Conservation (phyloP, 2,888 invertebrate genomes). For the Ennomos erosarius region DNA sequence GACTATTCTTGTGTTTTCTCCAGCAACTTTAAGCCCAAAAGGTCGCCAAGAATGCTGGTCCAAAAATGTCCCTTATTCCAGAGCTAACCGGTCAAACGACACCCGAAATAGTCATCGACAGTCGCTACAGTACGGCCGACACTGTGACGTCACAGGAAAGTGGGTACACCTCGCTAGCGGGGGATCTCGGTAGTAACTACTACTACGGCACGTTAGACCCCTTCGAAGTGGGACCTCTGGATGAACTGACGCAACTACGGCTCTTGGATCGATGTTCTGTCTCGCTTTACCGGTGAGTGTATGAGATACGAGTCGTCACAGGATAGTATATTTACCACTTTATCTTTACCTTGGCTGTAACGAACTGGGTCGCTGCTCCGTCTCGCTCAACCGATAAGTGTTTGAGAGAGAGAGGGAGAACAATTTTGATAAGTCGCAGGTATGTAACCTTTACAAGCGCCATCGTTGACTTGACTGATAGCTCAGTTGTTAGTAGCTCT, state of each 20-base stretch:
- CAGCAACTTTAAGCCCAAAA: too few species aligned
- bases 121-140: slow-evolving; percentile 50
- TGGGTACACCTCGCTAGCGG: slow-evolving; percentile 51
- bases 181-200: neutral
- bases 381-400: neutral
- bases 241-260: slow-evolving; percentile 75
- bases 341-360: neutral
- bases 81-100: slow-evolving; percentile 45
- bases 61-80: slow-evolving; percentile 8
- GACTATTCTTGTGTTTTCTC: too few species aligned
- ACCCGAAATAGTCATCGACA: slow-evolving; percentile 57
- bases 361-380: slow-evolving; percentile 39
- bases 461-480: too few species aligned
- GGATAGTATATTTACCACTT: too few species aligned
- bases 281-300: slow-evolving; percentile 75
- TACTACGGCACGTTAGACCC: slow-evolving; percentile 58
- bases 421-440: too few species aligned
- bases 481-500: too few species aligned
- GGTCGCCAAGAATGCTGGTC: too few species aligned
- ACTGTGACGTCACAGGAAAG: slow-evolving; percentile 57
- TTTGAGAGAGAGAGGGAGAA: too few species aligned
- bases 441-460: too few species aligned
- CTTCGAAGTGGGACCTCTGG: slow-evolving; percentile 81
- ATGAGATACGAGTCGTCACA: too few species aligned
- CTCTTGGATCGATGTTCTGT: slow-evolving; percentile 73